Evolutionary conservation across 2,888 invertebrate genomes (phyloP).

Genomic region (Agrotis puta): DNA sequence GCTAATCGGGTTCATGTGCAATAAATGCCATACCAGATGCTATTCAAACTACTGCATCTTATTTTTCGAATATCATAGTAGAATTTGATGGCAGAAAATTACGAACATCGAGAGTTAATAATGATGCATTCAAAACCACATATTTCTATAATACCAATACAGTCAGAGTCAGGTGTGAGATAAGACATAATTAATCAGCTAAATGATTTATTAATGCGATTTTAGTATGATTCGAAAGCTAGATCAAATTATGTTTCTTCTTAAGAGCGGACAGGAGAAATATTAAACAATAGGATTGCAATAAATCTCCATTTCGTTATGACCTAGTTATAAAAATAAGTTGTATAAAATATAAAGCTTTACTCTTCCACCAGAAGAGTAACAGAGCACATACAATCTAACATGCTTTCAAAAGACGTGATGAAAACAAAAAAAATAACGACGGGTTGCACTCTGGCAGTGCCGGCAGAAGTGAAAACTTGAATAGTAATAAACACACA

Average conservation of each 20-base stretch:
- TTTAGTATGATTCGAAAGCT: slow-evolving; percentile 17
- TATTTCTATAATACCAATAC: slow-evolving; percentile 1
- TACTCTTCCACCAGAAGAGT: not conserved
- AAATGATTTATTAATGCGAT: not conserved
- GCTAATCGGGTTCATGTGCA: not conserved
- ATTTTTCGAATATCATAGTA: slow-evolving; percentile 21
- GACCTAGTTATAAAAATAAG: not conserved
- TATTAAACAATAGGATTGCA: too few species aligned
- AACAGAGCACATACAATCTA: not conserved
- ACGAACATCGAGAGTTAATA: slow-evolving; percentile 59
- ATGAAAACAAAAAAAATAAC: not conserved
- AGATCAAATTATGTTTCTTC: not conserved
- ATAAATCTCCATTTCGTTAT: not conserved
- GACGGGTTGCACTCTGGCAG: too few species aligned
- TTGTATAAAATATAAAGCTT: slow-evolving; percentile 1
- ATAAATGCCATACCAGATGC: slow-evolving; percentile 1
- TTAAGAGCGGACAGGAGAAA: not conserved
- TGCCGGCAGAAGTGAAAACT: not conserved
- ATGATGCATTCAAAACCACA: slow-evolving; percentile 25
- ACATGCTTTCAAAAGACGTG: slow-evolving; percentile 1
- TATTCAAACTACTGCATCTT: slow-evolving; percentile 4
- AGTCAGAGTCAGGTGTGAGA: not conserved
- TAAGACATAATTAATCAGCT: not conserved
- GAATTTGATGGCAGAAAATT: slow-evolving; percentile 51
- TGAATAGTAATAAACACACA: too few species aligned